phyloP scores from a whole-genome alignment of 2,888 invertebrate genomes.

The Hirtodrosophila confusa region DNA sequence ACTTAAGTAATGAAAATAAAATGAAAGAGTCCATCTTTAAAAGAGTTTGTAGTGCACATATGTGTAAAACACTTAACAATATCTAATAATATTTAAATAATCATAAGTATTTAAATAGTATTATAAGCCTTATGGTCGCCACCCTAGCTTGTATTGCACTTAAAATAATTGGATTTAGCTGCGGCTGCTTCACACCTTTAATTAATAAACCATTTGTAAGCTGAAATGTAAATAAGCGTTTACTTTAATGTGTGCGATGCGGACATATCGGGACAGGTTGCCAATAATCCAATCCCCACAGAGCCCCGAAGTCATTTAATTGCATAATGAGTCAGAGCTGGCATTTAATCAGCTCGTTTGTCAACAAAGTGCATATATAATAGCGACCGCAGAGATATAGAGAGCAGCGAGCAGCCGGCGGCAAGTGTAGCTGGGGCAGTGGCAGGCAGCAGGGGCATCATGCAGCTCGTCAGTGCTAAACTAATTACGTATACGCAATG shows the following conservation, averaged over 20 bases:
- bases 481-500: slow-evolving; percentile 72
- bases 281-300: slow-evolving; percentile 33
- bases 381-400: slow-evolving; percentile 7
- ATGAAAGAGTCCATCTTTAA: too few relatives aligned
- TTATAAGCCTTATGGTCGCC: too few relatives aligned
- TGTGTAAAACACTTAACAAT: too few relatives aligned
- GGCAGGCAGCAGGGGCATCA: neutral
- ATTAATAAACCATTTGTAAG: slow-evolving; percentile 19
- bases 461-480: slow-evolving; percentile 45
- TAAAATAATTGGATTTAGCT: neutral
- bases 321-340: slow-evolving; percentile 72
- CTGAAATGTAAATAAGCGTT: slow-evolving; percentile 43
- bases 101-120: too few relatives aligned
- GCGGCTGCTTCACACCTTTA: slow-evolving; percentile 9
- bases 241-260: slow-evolving; percentile 20
- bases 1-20: too few relatives aligned
- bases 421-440: neutral
- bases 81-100: too few relatives aligned
- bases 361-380: slow-evolving; percentile 75
- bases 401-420: neutral
- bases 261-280: slow-evolving; percentile 14
- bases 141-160: too few relatives aligned
- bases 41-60: too few relatives aligned
- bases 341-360: slow-evolving; percentile 77
- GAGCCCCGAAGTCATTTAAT: slow-evolving; percentile 61